A percentile compares a stretch with the other conserved stretches of the same genome.
phyloP scores from a whole-genome alignment of 2,797 vertebrate species.

The Sebastes diploproa region DNA sequence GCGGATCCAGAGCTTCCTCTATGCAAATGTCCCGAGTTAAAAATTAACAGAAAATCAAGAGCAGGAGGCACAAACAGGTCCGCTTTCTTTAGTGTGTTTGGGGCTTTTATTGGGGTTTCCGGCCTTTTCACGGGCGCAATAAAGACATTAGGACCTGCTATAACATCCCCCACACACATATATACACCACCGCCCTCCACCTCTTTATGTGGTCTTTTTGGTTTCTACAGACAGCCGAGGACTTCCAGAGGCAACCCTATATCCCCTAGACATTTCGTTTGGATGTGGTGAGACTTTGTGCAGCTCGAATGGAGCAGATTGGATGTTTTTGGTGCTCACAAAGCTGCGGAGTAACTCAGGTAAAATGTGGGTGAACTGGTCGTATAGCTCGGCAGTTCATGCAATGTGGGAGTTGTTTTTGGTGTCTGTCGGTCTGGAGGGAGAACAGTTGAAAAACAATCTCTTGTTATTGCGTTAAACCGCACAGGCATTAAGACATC shows the following conservation, averaged over 20 bases:
- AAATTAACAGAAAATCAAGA: slow-evolving; percentile 51
- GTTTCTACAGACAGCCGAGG: not conserved
- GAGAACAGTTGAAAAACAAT: no score
- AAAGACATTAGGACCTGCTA: slow-evolving; percentile 71
- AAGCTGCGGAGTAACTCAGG: not conserved
- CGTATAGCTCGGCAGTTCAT: not conserved
- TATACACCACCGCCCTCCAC: not conserved
- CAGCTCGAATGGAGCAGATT: not conserved
- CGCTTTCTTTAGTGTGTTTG: slow-evolving; percentile 57
- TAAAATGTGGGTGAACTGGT: not conserved
- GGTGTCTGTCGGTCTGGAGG: not conserved
- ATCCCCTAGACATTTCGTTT: not conserved
- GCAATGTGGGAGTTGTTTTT: not conserved
- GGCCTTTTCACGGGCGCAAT: slow-evolving; percentile 76
- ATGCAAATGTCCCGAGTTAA: slow-evolving; percentile 43
- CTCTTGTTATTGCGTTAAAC: not conserved
- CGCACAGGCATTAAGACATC: not conserved
- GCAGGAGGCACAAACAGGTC: slow-evolving; percentile 15
- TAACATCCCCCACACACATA: slow-evolving; percentile 23
- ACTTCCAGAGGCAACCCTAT: not conserved
- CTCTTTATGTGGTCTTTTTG: slow-evolving; percentile 20
- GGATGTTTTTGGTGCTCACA: not conserved
- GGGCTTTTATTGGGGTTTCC: slow-evolving; percentile 77
- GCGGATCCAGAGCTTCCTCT: slow-evolving; percentile 60
- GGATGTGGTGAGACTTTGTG: not conserved